Percentiles rank a stretch among this genome's conserved stretches.
These are phyloP conservation scores for Pholis gunnellus DNA, from an alignment of 2,113 vertebrate genomes.

Conservation along the genomic window DNA sequence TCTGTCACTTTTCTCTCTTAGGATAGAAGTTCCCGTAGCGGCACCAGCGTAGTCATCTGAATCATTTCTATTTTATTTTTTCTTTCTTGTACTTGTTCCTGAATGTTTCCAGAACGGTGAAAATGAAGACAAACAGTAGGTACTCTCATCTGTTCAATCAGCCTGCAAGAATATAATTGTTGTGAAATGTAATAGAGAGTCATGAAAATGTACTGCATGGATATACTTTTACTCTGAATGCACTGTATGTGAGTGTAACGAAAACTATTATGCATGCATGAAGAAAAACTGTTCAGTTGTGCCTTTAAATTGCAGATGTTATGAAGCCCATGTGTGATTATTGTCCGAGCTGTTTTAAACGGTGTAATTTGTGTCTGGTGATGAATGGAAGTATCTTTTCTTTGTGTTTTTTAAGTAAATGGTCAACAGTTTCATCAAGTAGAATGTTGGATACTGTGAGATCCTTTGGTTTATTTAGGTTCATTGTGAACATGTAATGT, in stretches of 20 bases:
- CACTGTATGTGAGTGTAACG: not conserved
- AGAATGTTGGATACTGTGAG: slow-evolving; percentile 4
- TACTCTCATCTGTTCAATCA: slow-evolving; percentile 24
- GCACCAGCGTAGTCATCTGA: slow-evolving; percentile 91
- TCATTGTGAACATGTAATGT: not conserved
- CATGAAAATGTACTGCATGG: slow-evolving; percentile 15
- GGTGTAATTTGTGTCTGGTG: slow-evolving; percentile 19
- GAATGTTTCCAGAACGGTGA: slow-evolving; percentile 46
- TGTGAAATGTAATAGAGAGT: slow-evolving; percentile 6
- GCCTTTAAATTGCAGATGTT: slow-evolving; percentile 8
- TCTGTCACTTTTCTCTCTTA: slow-evolving; percentile 76
- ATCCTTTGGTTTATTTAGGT: not conserved
- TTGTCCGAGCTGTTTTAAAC: not conserved
- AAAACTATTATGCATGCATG: not conserved
- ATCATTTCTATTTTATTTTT: slow-evolving; percentile 46
- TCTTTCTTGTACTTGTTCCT: slow-evolving; percentile 42
- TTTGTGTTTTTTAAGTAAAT: slow-evolving; percentile 10
- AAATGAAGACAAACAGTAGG: slow-evolving; percentile 56
- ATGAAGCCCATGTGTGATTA: slow-evolving; percentile 11
- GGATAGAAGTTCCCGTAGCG: slow-evolving; percentile 94
- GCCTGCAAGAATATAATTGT: not conserved
- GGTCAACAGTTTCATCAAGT: slow-evolving; percentile 20
- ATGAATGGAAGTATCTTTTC: not conserved
- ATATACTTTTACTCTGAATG: slow-evolving; percentile 9
- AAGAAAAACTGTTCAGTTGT: not conserved